phyloP scores from a whole-genome alignment of 2,888 invertebrate genomes.

The Petrophora chlorosata region DNA sequence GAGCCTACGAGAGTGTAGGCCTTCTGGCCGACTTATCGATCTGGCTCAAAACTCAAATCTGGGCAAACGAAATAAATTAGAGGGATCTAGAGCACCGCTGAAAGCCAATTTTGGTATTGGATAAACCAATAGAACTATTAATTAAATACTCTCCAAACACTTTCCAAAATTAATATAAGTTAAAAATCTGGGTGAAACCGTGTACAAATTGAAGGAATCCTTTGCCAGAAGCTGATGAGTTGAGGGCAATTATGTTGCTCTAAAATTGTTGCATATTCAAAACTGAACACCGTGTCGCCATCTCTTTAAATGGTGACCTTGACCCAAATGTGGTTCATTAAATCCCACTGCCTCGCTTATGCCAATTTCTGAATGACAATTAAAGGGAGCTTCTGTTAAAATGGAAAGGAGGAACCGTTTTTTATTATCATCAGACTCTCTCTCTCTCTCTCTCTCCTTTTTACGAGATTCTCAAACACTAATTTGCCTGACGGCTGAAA shows the following conservation, averaged over 20 bases:
- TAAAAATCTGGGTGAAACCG: background rate
- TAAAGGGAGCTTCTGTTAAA: slow-evolving; percentile 62
- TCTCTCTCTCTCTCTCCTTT: too few species aligned
- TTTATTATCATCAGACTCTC: slow-evolving; percentile 57
- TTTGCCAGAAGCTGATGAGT: slow-evolving; percentile 20
- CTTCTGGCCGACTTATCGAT: slow-evolving; percentile 41
- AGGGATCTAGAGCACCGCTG: slow-evolving; percentile 13
- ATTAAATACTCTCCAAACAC: slow-evolving; percentile 24
- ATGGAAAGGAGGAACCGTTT: slow-evolving; percentile 52
- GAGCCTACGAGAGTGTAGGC: slow-evolving; percentile 28
- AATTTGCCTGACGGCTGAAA: slow-evolving; percentile 31
- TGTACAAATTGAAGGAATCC: slow-evolving; percentile 17
- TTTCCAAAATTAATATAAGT: background rate
- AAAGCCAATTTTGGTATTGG: slow-evolving; percentile 28
- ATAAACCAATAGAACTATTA: slow-evolving; percentile 29
- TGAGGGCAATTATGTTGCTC: slow-evolving; percentile 31
- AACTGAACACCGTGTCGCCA: slow-evolving; percentile 17
- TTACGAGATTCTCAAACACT: slow-evolving; percentile 52
- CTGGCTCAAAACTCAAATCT: slow-evolving; percentile 18
- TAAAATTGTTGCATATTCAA: slow-evolving; percentile 42
- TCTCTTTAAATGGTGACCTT: slow-evolving; percentile 51
- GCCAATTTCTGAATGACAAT: slow-evolving; percentile 70
- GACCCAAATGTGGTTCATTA: slow-evolving; percentile 72
- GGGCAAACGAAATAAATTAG: slow-evolving; percentile 35
- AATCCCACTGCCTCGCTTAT: slow-evolving; percentile 69